These are phyloP conservation scores for Tachuris rubrigastra DNA, from an alignment of 2,113 vertebrate species.

Conservation along the genomic window DNA sequence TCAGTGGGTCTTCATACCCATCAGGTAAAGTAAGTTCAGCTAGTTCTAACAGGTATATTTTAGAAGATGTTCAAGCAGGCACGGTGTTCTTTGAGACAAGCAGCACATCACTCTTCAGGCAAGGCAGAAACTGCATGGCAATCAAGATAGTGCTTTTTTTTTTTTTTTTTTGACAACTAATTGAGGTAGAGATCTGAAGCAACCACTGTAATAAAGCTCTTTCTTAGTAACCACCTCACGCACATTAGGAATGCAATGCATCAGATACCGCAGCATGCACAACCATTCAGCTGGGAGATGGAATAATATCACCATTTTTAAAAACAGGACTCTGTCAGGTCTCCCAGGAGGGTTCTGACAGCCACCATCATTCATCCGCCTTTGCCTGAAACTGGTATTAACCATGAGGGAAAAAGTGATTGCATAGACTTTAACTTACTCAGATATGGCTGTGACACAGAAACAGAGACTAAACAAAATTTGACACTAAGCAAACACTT, in stretches of 20 bases:
- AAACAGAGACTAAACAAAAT: background rate
- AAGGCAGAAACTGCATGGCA: background rate
- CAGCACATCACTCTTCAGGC: slow-evolving; percentile 9
- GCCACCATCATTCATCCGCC: background rate
- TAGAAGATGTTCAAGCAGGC: background rate
- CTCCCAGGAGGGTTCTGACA: slow-evolving; percentile 26
- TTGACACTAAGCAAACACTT: background rate
- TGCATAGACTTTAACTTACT: background rate
- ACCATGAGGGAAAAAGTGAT: background rate
- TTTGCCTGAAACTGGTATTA: slow-evolving; percentile 44
- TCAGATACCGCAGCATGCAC: background rate
- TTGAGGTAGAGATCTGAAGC: slow-evolving; percentile 14
- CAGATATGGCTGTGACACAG: background rate
- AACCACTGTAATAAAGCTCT: background rate
- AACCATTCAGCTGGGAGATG: slow-evolving; percentile 29
- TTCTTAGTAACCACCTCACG: slow-evolving; percentile 28
- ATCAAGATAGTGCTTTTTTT: slow-evolving; percentile 37
- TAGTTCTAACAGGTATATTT: background rate
- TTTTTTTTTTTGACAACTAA: slow-evolving; percentile 44
- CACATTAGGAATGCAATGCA: slow-evolving; percentile 19
- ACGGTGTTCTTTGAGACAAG: background rate
- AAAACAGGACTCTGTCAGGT: slow-evolving; percentile 15
- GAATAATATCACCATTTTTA: slow-evolving; percentile 49
- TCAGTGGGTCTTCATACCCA: background rate
- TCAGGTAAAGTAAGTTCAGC: slow-evolving; percentile 12